Evolutionary conservation across 2,888 invertebrate genomes (phyloP).

Genomic region (Dioctria linearis): DNA sequence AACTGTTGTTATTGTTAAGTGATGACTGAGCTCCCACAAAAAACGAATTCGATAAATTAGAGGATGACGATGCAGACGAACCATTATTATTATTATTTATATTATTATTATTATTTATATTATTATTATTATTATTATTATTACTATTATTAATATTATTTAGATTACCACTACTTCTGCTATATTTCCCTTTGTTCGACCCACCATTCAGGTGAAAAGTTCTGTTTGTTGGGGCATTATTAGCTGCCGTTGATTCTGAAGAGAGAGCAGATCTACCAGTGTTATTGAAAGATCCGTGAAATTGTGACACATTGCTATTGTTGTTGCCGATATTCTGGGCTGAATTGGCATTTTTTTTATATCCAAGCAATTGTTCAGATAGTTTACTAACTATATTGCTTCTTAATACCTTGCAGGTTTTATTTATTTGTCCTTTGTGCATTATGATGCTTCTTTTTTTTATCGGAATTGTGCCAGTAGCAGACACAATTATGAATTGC

Average conservation of each 20-base stretch:
- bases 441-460: conserved; percentile 35
- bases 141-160: neutral
- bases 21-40: neutral
- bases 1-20: neutral
- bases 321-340: neutral
- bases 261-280: neutral
- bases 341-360: conserved; percentile 29
- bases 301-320: neutral
- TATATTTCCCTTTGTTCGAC: neutral
- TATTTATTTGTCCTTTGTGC: conserved; percentile 36
- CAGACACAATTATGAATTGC: neutral
- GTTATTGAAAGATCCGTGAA: neutral
- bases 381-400: conserved; percentile 45
- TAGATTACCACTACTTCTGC: neutral
- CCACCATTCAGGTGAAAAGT: neutral
- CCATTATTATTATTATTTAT: no score
- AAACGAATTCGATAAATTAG: neutral
- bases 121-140: neutral
- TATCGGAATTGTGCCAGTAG: neutral
- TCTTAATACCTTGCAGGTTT: conserved; percentile 8
- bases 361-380: conserved; percentile 38
- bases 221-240: neutral
- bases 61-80: neutral
- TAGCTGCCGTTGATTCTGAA: neutral
- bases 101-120: neutral